A percentile compares a stretch with the other conserved stretches of the same genome.
phyloP scores from a whole-genome alignment of 2,797 vertebrate species.

The Erithacus rubecula region DNA sequence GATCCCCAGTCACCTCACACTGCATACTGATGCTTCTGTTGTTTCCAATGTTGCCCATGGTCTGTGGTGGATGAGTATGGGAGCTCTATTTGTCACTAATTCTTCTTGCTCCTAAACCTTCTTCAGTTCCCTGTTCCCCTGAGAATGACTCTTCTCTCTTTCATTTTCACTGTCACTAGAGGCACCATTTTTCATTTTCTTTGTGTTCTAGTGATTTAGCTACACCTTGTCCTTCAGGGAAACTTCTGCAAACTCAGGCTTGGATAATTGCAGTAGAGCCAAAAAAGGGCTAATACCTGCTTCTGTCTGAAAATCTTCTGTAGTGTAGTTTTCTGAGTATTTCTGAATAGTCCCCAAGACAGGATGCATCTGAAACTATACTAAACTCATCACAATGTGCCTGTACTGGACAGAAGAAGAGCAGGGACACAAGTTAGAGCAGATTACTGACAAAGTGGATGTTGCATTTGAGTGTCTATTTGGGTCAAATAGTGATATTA shows the following conservation, averaged over 20 bases:
- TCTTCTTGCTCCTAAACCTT: not conserved
- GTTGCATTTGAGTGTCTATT: not conserved
- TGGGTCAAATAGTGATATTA: not conserved
- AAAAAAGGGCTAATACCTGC: not conserved
- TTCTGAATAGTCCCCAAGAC: not conserved
- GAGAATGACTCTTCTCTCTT: not conserved
- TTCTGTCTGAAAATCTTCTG: not conserved
- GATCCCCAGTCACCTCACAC: not conserved
- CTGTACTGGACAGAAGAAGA: not conserved
- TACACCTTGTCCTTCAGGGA: not conserved
- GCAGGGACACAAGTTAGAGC: not conserved
- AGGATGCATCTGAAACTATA: not conserved
- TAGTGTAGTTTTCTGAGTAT: not conserved
- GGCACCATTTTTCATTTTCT: not conserved
- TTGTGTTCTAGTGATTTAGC: not conserved
- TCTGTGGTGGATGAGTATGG: not conserved
- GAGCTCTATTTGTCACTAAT: not conserved
- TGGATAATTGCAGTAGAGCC: not conserved
- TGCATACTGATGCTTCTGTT: not conserved
- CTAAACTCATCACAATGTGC: not conserved
- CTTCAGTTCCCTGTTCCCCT: not conserved
- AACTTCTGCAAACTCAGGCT: not conserved
- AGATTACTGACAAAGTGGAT: not conserved
- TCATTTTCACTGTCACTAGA: not conserved
- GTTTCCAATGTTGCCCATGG: not conserved